Evolutionary conservation across 2,888 invertebrate genomes (phyloP), one percentile per base, ranked within the genome.

Genomic region (Torymus aiolomorphi): DNA sequence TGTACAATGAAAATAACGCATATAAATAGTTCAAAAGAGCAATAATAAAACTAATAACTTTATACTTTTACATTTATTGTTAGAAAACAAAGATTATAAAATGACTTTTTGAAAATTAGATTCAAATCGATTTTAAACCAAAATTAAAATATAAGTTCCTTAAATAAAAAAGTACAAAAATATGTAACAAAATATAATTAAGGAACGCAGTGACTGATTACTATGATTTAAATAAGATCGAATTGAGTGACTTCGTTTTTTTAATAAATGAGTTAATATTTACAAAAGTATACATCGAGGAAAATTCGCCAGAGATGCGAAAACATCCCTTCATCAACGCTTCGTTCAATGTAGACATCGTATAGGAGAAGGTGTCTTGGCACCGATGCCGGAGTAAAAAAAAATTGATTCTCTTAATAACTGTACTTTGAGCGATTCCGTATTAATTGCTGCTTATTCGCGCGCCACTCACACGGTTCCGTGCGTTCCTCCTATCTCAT

Each of bases 261-360:
- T 80, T 77, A 73, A 75, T 77, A 75, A 82, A 82, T 71, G 74
- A 77, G 69, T 80, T 82, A 74, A 69, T 80, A 82, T 82, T 80
- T 80, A 82, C 82, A 82, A 82, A 77, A 75, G 52, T 81, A 42
- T 67, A 76, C 65, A 18, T 66, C 69, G 51, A 65, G 12, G 31
- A 69, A 42, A 76, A 73, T 63, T 69, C 16, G 8, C 24, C 18
- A 63, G 59, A 76, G 54, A 76, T 69, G 49, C n/a, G 18, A 63
- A 51, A 61, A 18, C 52, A 81, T 72, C 71, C 20, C 67, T 70
- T 78, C 16, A 56, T n/a, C 77, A 49, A 70, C 51, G 56, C 12
- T 76, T 63, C 24, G 10, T 65, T 67, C 62, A 66, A 77, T 74
- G 62, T 70, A 71, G 80, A 69, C 18, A 67, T 77, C 54, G 10